Conservation (phyloP, 2,888 invertebrate genomes). For the Leuctra nigra region DNA sequence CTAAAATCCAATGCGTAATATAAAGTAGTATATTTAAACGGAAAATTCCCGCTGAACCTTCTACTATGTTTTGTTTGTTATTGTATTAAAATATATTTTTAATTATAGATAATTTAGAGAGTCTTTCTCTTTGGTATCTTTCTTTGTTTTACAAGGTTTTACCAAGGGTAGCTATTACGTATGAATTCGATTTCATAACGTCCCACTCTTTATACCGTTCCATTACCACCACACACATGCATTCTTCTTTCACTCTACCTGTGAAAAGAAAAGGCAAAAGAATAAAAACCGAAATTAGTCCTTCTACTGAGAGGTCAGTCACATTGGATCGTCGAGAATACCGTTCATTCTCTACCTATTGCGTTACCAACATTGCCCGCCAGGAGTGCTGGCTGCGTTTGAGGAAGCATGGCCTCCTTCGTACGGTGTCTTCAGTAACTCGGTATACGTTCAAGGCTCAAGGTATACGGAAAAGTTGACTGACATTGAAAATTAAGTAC, state of each 20-base stretch:
- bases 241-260: background rate
- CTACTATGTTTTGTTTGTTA: too few species aligned
- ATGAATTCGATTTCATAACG: too few species aligned
- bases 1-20: too few species aligned
- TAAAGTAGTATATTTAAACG: too few species aligned
- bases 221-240: background rate
- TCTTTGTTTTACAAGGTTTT: too few species aligned
- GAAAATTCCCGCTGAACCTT: too few species aligned
- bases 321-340: background rate
- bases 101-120: too few species aligned
- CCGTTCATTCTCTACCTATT: background rate
- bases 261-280: conserved; percentile 4
- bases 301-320: conserved; percentile 7
- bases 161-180: too few species aligned
- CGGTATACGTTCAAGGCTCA: background rate
- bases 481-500: too few species aligned
- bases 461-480: too few species aligned
- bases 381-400: background rate
- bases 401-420: background rate
- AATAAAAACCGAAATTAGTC: conserved; percentile 4
- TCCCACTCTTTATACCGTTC: background rate
- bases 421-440: background rate
- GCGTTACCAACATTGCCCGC: background rate
- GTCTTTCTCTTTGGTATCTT: too few species aligned
- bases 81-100: too few species aligned